These are phyloP conservation scores for Cryptoleucopteryx plumbea DNA, from an alignment of 2,113 vertebrate genomes.

Conservation along the genomic window DNA sequence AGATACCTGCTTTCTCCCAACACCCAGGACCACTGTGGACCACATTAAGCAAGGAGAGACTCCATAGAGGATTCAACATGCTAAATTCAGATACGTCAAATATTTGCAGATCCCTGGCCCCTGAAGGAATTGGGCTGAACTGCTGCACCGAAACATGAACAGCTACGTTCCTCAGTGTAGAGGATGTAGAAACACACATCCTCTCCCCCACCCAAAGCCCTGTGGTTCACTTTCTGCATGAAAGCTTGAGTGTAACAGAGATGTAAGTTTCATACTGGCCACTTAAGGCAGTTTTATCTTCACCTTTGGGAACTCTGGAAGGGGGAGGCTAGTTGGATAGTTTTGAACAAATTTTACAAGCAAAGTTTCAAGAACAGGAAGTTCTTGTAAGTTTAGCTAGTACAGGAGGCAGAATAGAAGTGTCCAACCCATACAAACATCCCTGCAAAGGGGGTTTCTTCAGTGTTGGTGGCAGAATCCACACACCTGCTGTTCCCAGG, in stretches of 20 bases:
- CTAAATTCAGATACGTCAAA: background rate
- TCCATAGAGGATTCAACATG: background rate
- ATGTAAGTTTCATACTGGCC: background rate
- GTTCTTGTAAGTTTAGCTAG: background rate
- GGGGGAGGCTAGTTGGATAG: background rate
- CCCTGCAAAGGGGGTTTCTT: background rate
- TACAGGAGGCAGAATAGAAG: background rate
- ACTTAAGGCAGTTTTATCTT: background rate
- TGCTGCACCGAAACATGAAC: background rate
- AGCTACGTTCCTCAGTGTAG: background rate
- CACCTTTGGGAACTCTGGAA: background rate
- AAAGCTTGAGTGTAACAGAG: background rate
- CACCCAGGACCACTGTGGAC: background rate
- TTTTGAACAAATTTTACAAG: background rate
- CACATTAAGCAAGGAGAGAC: background rate
- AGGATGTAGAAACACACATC: background rate
- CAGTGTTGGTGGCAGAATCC: background rate
- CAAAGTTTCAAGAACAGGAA: background rate
- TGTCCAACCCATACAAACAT: rapidly evolving
- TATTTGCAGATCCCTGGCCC: background rate
- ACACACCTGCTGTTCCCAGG: background rate
- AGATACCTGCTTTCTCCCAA: background rate
- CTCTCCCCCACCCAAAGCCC: background rate
- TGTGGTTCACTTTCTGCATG: background rate
- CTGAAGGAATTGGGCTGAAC: background rate